Conservation (phyloP, 2,113 vertebrate species). For the Anarhynchus alexandrinus region DNA sequence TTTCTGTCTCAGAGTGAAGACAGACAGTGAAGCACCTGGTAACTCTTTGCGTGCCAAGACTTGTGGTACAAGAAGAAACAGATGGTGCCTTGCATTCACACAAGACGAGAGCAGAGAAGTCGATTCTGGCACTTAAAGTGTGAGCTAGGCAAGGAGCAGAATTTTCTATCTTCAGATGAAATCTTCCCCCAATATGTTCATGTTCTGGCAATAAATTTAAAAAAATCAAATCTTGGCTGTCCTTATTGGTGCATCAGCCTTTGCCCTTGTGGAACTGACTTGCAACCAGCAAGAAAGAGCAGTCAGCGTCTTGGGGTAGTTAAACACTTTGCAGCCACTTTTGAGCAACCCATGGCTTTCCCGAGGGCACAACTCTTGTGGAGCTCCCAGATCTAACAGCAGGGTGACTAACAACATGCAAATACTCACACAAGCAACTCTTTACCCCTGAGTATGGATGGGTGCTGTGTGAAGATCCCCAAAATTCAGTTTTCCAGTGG, state of each 20-base stretch:
- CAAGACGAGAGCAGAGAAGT: not conserved
- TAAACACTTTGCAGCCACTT: not conserved
- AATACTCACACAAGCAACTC: not conserved
- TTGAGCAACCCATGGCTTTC: not conserved
- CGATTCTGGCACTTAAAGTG: slow-evolving; percentile 31
- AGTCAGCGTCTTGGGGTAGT: not conserved
- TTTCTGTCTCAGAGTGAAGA: not conserved
- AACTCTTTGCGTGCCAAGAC: slow-evolving; percentile 39
- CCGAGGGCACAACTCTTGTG: not conserved
- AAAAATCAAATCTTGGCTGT: not conserved
- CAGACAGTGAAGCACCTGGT: not conserved
- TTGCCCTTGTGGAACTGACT: not conserved
- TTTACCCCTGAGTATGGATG: accelerated
- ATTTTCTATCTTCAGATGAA: not conserved
- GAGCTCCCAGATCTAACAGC: not conserved
- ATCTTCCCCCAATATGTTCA: not conserved
- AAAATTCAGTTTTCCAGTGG: not conserved
- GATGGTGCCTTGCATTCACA: slow-evolving; percentile 38
- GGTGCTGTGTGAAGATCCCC: not conserved
- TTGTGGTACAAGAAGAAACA: slow-evolving; percentile 25
- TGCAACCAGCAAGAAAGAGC: not conserved
- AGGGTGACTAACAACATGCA: not conserved
- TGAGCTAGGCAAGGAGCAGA: not conserved
- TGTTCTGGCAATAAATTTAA: not conserved
- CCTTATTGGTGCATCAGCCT: not conserved